Evolutionary conservation across 2,113 vertebrate species (phyloP), one percentile per base, ranked within the genome.

Genomic region (Erinaceus europaeus): DNA sequence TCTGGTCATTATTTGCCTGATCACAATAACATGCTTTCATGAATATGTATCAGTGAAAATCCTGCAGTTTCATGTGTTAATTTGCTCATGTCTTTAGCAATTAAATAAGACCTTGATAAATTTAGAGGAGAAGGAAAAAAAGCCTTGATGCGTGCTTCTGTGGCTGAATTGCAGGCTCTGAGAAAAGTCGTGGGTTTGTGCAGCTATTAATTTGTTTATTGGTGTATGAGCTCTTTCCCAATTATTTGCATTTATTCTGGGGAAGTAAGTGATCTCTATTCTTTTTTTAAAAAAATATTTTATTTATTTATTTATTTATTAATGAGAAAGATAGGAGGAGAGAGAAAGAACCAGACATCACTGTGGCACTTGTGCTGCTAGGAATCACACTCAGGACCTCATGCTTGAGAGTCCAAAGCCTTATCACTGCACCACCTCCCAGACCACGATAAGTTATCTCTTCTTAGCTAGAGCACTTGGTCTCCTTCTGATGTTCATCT

Each of bases 51-150:
- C 79, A 85, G 71, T 42, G 84, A 82, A 92, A 90, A 88, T 91
- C 53, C 74, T 91, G 71, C 84, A 78, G 93, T 93, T 93, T 89
- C 81, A 91, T 79, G 88, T 95, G 93, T 87, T 92, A 91, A 93
- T 92, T 90, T 93, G 77, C 81, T 90, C 89, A 71, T 72, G 55
- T 93, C 90, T 95, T 94, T 87, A 79, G 92, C 84, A 93, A 94
- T 94, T 94, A 89, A 87, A 93, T 84, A 61, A 94, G 93, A 94
- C 93, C 93, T 95, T 92, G 93, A 91, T 91, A 91, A 94, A 94
- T 92, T 89, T 85, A 89, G 65, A 91, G 61, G 61, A 92, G 90
- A 93, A 85, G n/a, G 5, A 52, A 61, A 90, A 92, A 84, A 77
- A 65, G 40, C 71, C 91, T 92, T 90, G 75, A 76, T 90, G 86